phyloP scores from a whole-genome alignment of 2,797 vertebrate genomes.

The Labroides dimidiatus region DNA sequence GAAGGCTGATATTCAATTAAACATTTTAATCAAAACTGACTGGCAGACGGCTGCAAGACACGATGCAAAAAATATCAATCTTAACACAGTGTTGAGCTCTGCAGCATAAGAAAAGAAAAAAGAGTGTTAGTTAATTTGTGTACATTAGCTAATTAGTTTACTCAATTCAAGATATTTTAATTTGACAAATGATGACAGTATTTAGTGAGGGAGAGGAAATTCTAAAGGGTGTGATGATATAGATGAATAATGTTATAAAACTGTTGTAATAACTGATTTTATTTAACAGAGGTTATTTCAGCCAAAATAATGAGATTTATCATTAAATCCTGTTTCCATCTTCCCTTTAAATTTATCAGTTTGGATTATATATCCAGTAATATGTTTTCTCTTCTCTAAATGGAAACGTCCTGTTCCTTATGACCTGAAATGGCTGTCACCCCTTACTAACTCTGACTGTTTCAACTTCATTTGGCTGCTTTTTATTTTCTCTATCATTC shows the following conservation, averaged over 20 bases:
- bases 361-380: neutral
- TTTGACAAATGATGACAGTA: slow-evolving; percentile 3
- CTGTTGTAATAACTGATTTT: slow-evolving; percentile 8
- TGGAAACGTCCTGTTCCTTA: neutral
- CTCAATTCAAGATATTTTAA: neutral
- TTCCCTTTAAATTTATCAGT: neutral
- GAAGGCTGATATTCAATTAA: slow-evolving; percentile 64
- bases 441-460: neutral
- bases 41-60: slow-evolving; percentile 15
- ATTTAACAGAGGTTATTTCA: neutral
- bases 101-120: neutral
- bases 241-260: slow-evolving; percentile 2
- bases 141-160: too few relatives aligned
- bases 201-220: neutral
- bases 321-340: neutral
- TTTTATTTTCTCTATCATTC: neutral
- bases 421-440: neutral
- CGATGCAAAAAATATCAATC: slow-evolving; percentile 19
- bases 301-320: neutral
- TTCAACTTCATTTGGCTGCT: neutral
- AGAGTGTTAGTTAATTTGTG: too few relatives aligned
- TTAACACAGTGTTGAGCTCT: slow-evolving; percentile 18
- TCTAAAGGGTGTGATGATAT: neutral
- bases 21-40: slow-evolving; percentile 48
- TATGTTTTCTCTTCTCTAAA: neutral